Evolutionary conservation across 2,113 vertebrate species (phyloP).

Genomic region (Salvelinus sp.): DNA sequence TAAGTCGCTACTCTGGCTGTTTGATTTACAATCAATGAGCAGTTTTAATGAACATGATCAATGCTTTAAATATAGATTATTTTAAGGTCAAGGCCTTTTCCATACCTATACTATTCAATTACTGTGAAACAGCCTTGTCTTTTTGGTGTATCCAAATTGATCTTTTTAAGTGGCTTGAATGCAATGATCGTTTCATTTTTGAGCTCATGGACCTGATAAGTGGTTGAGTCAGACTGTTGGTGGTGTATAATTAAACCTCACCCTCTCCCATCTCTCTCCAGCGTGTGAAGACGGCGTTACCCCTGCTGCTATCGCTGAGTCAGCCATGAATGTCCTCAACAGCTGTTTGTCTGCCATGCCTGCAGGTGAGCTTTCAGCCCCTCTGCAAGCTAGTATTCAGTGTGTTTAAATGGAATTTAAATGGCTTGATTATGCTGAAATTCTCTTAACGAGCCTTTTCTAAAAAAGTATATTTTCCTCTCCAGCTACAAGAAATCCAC

Average conservation of each 20-base stretch:
- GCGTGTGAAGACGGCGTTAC: slow-evolving; percentile 88
- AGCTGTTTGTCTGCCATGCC: slow-evolving; percentile 91
- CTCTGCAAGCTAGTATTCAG: background rate
- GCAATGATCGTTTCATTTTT: background rate
- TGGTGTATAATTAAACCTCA: background rate
- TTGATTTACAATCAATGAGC: too few species aligned
- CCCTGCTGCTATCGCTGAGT: slow-evolving; percentile 83
- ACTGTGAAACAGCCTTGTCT: background rate
- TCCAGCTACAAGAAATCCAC: slow-evolving; percentile 85
- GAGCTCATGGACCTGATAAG: background rate
- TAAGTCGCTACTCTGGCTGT: slow-evolving; percentile 57
- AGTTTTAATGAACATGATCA: background rate
- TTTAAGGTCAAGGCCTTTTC: background rate
- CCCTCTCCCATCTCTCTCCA: slow-evolving; percentile 40
- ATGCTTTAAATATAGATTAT: background rate
- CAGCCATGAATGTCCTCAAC: slow-evolving; percentile 82
- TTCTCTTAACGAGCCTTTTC: background rate
- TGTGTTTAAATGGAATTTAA: background rate
- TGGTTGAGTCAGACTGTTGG: background rate
- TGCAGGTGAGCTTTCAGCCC: slow-evolving; percentile 73
- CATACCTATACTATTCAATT: background rate
- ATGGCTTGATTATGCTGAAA: background rate
- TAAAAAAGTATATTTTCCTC: background rate
- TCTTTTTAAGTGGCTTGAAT: background rate
- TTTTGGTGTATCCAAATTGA: background rate